These are phyloP conservation scores for Xylophagus ater DNA, from an alignment of 2,888 invertebrate species.

Conservation along the genomic window DNA sequence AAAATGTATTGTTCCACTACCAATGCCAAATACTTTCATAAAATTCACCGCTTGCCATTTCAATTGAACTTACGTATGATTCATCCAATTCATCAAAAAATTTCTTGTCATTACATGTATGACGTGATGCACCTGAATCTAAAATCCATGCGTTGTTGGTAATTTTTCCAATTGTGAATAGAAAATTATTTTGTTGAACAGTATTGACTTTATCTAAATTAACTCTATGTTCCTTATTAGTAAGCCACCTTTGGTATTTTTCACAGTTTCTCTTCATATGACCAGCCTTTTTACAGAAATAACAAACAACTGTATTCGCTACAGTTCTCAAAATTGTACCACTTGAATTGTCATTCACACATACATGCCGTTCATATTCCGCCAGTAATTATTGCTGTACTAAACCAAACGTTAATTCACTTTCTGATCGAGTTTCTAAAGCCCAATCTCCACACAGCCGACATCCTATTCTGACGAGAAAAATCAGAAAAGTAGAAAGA, in stretches of 20 bases:
- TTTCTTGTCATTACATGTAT: slow-evolving; percentile 14
- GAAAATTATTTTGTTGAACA: slow-evolving; percentile 11
- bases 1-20: slow-evolving; percentile 11
- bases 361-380: slow-evolving; percentile 12
- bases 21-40: slow-evolving; percentile 13
- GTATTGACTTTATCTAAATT: slow-evolving; percentile 8
- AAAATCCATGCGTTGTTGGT: slow-evolving; percentile 15
- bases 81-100: slow-evolving; percentile 15
- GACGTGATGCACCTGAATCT: slow-evolving; percentile 19
- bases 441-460: too few species aligned
- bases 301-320: slow-evolving; percentile 9
- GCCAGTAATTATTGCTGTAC: slow-evolving; percentile 5
- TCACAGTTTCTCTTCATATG: slow-evolving; percentile 15
- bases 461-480: too few species aligned
- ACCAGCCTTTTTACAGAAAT: slow-evolving; percentile 15
- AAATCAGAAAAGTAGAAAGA: too few species aligned
- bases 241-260: slow-evolving; percentile 14
- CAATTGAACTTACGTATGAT: slow-evolving; percentile 13
- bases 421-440: slow-evolving; percentile 7
- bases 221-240: slow-evolving; percentile 8
- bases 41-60: slow-evolving; percentile 16
- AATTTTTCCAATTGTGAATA: slow-evolving; percentile 4
- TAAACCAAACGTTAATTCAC: slow-evolving; percentile 3
- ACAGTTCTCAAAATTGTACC: not conserved
- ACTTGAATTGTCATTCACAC: not conserved